Evolutionary conservation across 1,140 invertebrate species (phyloP).

Genomic region (Formica selysi): DNA sequence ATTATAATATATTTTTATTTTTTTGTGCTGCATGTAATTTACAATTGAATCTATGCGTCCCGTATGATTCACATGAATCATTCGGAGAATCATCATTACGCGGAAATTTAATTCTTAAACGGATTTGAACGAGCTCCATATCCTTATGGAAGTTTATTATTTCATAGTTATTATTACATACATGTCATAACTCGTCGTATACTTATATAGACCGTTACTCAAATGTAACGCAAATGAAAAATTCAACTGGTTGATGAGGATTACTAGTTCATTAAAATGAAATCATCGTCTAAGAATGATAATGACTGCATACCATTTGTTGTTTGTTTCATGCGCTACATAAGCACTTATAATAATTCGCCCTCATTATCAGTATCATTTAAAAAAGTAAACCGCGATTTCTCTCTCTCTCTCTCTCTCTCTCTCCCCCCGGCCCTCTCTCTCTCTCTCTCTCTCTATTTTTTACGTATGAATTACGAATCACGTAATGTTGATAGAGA

Average conservation of each 20-base stretch:
- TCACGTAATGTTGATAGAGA: neutral
- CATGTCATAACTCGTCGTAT: slow-evolving; percentile 7
- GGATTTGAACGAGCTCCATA: neutral
- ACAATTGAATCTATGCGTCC: slow-evolving; percentile 8
- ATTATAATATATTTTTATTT: too few species aligned
- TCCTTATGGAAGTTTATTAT: neutral
- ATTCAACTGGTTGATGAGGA: neutral
- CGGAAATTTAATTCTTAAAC: slow-evolving; percentile 18
- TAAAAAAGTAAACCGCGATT: slow-evolving; percentile 11
- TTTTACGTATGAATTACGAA: slow-evolving; percentile 11
- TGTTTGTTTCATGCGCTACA: neutral
- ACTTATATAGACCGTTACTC: neutral
- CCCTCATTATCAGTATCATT: neutral
- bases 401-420: too few species aligned
- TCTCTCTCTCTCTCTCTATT: too few species aligned
- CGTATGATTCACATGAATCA: slow-evolving; percentile 13
- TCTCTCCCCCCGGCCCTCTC: too few species aligned
- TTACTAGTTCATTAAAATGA: neutral
- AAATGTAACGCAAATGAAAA: neutral
- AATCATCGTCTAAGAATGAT: slow-evolving; percentile 38
- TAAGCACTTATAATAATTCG: slow-evolving; percentile 33
- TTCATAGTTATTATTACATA: slow-evolving; percentile 14
- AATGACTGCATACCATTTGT: slow-evolving; percentile 10
- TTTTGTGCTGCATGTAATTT: neutral
- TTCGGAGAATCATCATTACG: neutral